Evolutionary conservation across 1,140 invertebrate species (phyloP).

Genomic region (Meloidogyne hapla): DNA sequence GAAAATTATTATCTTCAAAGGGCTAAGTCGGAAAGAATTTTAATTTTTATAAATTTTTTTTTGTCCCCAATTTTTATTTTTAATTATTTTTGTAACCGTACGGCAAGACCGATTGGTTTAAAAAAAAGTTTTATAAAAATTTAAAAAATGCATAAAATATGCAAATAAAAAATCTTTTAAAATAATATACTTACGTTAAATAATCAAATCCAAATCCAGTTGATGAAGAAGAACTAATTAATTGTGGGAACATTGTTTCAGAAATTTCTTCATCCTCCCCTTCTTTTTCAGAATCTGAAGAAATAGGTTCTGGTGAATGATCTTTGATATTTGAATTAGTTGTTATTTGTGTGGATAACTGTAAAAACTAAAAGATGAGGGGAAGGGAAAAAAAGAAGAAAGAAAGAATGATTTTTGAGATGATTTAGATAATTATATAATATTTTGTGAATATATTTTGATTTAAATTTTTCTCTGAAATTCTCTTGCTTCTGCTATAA

Average conservation of each 20-base stretch:
- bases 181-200: background rate
- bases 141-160: background rate
- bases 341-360: background rate
- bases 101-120: background rate
- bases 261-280: too few species aligned
- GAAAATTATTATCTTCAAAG: too few species aligned
- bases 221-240: background rate
- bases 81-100: background rate
- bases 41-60: too few species aligned
- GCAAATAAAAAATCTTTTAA: background rate
- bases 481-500: too few species aligned
- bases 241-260: background rate
- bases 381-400: background rate
- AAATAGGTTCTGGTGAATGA: background rate
- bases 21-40: too few species aligned
- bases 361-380: background rate
- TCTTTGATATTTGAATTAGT: background rate
- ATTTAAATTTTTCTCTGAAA: too few species aligned
- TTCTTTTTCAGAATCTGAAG: constrained; percentile 2
- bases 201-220: constrained; percentile 1
- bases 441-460: too few species aligned
- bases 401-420: background rate
- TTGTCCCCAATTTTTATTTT: too few species aligned
- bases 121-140: background rate
- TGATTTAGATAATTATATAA: too few species aligned